Percentiles rank a stretch among this genome's conserved stretches.
phyloP scores from a whole-genome alignment of 2,888 invertebrate genomes.

The Caenorhabditis drosophilae region DNA sequence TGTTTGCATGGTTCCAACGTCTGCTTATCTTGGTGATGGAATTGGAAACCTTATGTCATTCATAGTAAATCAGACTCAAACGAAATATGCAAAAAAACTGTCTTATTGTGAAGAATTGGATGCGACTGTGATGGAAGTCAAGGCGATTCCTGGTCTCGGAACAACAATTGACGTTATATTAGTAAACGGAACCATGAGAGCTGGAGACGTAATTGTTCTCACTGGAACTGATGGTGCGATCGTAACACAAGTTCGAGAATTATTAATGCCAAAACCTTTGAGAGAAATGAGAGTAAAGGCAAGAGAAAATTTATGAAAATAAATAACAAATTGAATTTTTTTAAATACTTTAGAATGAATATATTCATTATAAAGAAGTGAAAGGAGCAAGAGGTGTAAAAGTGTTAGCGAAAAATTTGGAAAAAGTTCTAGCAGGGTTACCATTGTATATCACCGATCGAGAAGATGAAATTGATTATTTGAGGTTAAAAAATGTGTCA shows the following conservation, averaged over 20 bases:
- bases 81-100: constrained; percentile 83
- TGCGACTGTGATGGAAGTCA: constrained; percentile 78
- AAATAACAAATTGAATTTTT: constrained; percentile 1
- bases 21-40: constrained; percentile 95
- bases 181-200: constrained; percentile 88
- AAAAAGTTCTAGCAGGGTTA: constrained; percentile 89
- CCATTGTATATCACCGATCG: constrained; percentile 89
- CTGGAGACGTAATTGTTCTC: constrained; percentile 90
- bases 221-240: constrained; percentile 98
- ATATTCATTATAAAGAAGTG: constrained; percentile 91
- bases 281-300: constrained; percentile 95
- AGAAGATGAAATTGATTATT: constrained; percentile 89
- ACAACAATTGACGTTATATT: constrained; percentile 98
- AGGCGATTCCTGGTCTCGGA: constrained; percentile 92
- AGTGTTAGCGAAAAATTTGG: constrained; percentile 88
- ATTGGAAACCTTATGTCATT: constrained; percentile 93
- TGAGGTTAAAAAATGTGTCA: constrained; percentile 71
- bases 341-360: constrained; percentile 75
- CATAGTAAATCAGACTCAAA: constrained; percentile 90
- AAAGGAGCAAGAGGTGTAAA: constrained; percentile 97
- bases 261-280: constrained; percentile 97
- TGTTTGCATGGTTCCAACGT: constrained; percentile 94
- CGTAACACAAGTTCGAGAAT: constrained; percentile 91
- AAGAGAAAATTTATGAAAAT: constrained; percentile 72
- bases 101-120: constrained; percentile 88